Conservation (phyloP, 1,140 invertebrate species). For the Lucilia cuprina region DNA sequence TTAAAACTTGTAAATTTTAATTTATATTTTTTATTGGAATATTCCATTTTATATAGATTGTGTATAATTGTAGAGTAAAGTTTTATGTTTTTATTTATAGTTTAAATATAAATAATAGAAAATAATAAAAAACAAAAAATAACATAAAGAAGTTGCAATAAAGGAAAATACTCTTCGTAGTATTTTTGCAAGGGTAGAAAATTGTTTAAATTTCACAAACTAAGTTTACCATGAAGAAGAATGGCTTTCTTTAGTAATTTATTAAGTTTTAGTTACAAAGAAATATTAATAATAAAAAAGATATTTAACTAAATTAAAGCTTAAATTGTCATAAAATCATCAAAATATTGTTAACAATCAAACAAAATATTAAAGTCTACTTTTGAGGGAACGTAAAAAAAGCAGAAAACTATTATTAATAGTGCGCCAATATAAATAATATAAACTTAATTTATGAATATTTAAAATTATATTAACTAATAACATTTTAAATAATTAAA, state of each 20-base stretch:
- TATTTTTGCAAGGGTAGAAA: too few species aligned
- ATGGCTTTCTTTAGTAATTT: too few species aligned
- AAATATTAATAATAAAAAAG: too few species aligned
- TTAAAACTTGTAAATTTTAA: conserved; percentile 27
- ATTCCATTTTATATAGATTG: background rate
- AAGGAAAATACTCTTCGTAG: too few species aligned
- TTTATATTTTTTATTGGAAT: background rate
- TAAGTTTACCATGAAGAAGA: too few species aligned
- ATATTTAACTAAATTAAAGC: too few species aligned
- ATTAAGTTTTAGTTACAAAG: too few species aligned
- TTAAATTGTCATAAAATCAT: too few species aligned
- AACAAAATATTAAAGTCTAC: background rate
- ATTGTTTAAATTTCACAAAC: too few species aligned
- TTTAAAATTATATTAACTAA: background rate
- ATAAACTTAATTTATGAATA: background rate
- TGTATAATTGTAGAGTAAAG: background rate
- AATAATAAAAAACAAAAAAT: too few species aligned
- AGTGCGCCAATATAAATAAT: background rate
- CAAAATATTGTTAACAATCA: background rate
- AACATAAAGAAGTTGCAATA: too few species aligned
- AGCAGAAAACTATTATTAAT: background rate
- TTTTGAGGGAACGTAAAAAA: background rate
- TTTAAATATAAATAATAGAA: background rate
- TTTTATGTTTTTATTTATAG: background rate
- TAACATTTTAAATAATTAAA: background rate